phyloP scores from a whole-genome alignment of 2,797 vertebrate species.

The Takifugu ocellatus region DNA sequence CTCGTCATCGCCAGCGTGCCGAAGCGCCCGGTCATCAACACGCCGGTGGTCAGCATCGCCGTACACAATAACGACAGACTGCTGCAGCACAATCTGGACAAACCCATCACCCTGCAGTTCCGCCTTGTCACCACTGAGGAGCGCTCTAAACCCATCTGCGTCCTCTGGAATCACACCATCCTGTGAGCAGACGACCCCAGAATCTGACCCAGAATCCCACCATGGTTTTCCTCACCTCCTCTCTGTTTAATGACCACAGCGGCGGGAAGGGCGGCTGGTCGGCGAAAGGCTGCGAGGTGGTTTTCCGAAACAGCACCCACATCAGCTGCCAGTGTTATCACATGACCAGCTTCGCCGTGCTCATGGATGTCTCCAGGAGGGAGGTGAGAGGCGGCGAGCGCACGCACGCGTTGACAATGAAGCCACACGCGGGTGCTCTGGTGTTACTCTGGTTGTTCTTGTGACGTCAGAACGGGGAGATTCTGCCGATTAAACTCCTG shows the following conservation, averaged over 20 bases:
- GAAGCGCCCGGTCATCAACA: slow-evolving; percentile 93
- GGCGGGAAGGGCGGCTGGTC: slow-evolving; percentile 86
- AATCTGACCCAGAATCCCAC: background rate
- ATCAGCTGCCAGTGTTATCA: slow-evolving; percentile 96
- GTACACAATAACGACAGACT: slow-evolving; percentile 82
- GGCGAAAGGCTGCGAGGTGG: slow-evolving; percentile 89
- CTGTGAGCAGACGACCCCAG: slow-evolving; percentile 75
- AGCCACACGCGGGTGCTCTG: background rate
- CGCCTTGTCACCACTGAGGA: slow-evolving; percentile 89
- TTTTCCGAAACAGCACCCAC: slow-evolving; percentile 89
- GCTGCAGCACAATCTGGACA: slow-evolving; percentile 77
- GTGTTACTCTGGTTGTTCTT: background rate
- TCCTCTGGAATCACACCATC: slow-evolving; percentile 95
- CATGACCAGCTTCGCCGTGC: slow-evolving; percentile 93
- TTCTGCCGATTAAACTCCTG: slow-evolving; percentile 87
- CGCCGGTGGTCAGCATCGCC: slow-evolving; percentile 89
- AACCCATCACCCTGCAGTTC: slow-evolving; percentile 92
- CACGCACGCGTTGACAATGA: no score
- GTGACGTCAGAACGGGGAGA: slow-evolving; percentile 85
- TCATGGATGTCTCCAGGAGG: slow-evolving; percentile 92
- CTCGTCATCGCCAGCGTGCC: slow-evolving; percentile 78
- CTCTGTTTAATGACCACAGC: slow-evolving; percentile 51
- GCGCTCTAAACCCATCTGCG: slow-evolving; percentile 94
- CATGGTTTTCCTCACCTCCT: background rate
- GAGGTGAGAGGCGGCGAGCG: slow-evolving; percentile 74